Evolutionary conservation across 2,888 invertebrate species (phyloP), one percentile per base, ranked within the genome.

Genomic region (Agelastica alni): DNA sequence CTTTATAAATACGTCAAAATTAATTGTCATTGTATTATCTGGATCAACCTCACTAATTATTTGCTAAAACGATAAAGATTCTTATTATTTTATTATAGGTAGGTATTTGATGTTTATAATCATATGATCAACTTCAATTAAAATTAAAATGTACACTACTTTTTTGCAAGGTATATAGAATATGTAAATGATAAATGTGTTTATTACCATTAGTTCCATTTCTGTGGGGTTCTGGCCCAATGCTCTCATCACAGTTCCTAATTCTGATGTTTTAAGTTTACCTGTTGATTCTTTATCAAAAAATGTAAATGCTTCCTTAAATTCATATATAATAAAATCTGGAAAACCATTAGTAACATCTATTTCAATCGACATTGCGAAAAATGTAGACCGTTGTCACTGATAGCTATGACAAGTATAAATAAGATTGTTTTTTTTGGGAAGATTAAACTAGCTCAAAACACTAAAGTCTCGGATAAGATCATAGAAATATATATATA

Each of bases 221-320:
- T 49, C 49, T 5, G 49, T 49, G 4, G 49, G 49, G 16, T 49
- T 49, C n/a, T 49, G 49, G 1, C 49, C 49, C 7, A 49, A 22
- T n/a, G 49, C 41, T 41, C 49, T 12, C 49, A 49, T 49, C 14
- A 49, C 22, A n/a, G 41, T 41, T 2, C 49, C 49, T 17, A 49
- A 20, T 41, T 49, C 31, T 18, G 26, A 18, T 10, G 42, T 49
- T 5, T 18, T 12, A 22, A 49, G 31, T 7, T 31, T n/a, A 3
- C 49, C 49, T 5, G 41, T 32, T 18, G 22, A 31, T 14, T 49
- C 32, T 42, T 49, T 32, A 10, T 49, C 49, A 13, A 41, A 49
- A 31, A 49, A 34, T 22, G 49, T 22, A 22, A 49, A 49, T 0
- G 49, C 49, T 49, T 49, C 49, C 10, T 42, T 49, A 18, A 49